Conservation (phyloP, 2,797 vertebrate genomes). For the Aulostomus chinensis region DNA sequence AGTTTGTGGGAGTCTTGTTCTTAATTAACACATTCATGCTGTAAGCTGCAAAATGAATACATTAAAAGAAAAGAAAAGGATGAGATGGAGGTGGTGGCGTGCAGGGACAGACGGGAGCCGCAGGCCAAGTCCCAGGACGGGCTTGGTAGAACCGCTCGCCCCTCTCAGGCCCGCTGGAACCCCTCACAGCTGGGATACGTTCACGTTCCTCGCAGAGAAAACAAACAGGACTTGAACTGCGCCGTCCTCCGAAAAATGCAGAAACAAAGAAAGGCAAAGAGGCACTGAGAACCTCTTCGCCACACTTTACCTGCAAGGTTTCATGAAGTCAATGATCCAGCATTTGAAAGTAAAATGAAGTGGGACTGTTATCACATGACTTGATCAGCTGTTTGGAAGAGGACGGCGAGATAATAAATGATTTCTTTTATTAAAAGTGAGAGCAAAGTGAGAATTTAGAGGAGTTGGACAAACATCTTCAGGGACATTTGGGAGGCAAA, state of each 20-base stretch:
- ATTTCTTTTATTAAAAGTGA: no score
- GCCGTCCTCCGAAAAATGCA: no score
- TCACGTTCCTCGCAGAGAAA: no score
- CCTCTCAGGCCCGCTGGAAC: no score
- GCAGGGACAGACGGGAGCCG: no score
- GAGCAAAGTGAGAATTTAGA: no score
- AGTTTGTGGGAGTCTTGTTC: constrained; percentile 52
- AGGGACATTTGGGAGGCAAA: constrained; percentile 11
- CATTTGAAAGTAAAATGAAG: constrained; percentile 20
- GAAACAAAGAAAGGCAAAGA: constrained; percentile 18
- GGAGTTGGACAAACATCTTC: no score
- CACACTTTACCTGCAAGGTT: constrained; percentile 6
- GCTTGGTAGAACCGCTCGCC: no score
- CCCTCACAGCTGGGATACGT: background rate
- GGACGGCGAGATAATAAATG: background rate
- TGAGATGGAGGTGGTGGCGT: constrained; percentile 4
- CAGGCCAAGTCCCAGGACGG: no score
- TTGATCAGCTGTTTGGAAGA: no score
- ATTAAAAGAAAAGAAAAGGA: constrained; percentile 36
- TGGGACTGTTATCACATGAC: no score
- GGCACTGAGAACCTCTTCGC: constrained; percentile 13
- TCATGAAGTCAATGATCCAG: constrained; percentile 17
- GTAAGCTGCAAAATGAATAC: constrained; percentile 55
- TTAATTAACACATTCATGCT: constrained; percentile 70
- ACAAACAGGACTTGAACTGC: no score